A percentile compares a stretch with the other conserved stretches of the same genome.
phyloP scores from a whole-genome alignment of 2,888 invertebrate species.

The Dynastes hyllus region DNA sequence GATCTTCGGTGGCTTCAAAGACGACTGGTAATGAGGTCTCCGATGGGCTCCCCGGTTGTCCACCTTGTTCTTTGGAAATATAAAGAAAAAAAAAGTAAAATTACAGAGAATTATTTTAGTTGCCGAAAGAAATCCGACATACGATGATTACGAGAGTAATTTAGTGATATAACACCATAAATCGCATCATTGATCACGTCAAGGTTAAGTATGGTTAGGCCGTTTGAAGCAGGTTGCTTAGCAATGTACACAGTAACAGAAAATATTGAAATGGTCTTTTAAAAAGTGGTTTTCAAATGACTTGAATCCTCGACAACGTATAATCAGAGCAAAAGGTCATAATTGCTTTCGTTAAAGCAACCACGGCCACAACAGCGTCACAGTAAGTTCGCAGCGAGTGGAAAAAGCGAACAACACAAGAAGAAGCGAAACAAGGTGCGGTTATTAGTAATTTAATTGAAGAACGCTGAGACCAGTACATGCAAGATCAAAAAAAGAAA shows the following conservation, averaged over 20 bases:
- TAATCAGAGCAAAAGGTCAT: slow-evolving; percentile 15
- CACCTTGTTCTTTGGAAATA: slow-evolving; percentile 41
- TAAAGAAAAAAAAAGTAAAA: background rate
- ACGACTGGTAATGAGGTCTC: slow-evolving; percentile 82
- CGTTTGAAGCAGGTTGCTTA: background rate
- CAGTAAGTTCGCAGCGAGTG: background rate
- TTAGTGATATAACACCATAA: background rate
- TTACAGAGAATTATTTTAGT: background rate
- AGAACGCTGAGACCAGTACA: background rate
- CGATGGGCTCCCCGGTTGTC: slow-evolving; percentile 65
- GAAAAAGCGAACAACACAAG: background rate
- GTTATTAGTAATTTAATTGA: slow-evolving; percentile 25
- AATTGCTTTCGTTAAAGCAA: slow-evolving; percentile 3
- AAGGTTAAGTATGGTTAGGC: background rate
- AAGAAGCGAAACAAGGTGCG: slow-evolving; percentile 4
- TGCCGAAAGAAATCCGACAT: background rate
- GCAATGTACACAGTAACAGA: background rate
- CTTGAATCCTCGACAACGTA: slow-evolving; percentile 10
- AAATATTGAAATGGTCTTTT: slow-evolving; percentile 7
- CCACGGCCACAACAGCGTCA: background rate
- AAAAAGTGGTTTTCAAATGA: slow-evolving; percentile 18
- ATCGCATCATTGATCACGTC: background rate
- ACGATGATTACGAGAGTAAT: background rate
- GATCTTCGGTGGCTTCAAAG: slow-evolving; percentile 85
- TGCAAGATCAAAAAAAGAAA: background rate